Evolutionary conservation across 2,888 invertebrate species (phyloP).

Genomic region (Eilema griseolum): DNA sequence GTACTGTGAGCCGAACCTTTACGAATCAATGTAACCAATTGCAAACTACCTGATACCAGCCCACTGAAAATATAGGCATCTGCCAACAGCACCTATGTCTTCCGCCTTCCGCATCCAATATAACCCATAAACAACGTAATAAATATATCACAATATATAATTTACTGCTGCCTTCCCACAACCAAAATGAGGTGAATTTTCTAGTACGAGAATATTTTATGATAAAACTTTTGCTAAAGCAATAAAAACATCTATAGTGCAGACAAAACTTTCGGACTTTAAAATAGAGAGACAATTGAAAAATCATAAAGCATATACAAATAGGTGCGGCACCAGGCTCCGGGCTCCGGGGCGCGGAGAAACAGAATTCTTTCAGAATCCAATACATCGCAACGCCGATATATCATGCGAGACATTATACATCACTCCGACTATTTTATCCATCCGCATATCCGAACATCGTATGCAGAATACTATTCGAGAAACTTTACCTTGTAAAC

Average conservation of each 20-base stretch:
- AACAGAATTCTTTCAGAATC: constrained; percentile 44
- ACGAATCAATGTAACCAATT: too few relatives aligned
- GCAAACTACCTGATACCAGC: too few relatives aligned
- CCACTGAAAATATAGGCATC: too few relatives aligned
- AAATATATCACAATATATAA: background rate
- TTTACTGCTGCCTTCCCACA: background rate
- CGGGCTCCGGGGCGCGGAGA: constrained; percentile 12
- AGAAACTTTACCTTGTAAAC: constrained; percentile 55
- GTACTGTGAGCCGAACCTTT: background rate
- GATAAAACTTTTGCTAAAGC: background rate
- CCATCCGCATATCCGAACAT: constrained; percentile 54
- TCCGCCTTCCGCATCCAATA: background rate
- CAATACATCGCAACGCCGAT: constrained; percentile 52
- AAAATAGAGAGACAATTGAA: constrained; percentile 14
- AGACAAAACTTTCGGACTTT: background rate
- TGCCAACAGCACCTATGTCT: background rate
- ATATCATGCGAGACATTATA: constrained; percentile 60
- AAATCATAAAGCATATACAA: constrained; percentile 32
- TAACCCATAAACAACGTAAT: background rate
- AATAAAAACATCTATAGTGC: background rate
- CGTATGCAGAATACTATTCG: constrained; percentile 62
- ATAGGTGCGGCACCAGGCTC: constrained; percentile 14
- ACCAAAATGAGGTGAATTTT: background rate
- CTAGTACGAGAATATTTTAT: background rate
- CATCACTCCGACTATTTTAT: constrained; percentile 60